A percentile compares a stretch with the other conserved stretches of the same genome.
These are phyloP conservation scores for Pogonomyrmex barbatus DNA, from an alignment of 1,140 invertebrate species.

Conservation along the genomic window DNA sequence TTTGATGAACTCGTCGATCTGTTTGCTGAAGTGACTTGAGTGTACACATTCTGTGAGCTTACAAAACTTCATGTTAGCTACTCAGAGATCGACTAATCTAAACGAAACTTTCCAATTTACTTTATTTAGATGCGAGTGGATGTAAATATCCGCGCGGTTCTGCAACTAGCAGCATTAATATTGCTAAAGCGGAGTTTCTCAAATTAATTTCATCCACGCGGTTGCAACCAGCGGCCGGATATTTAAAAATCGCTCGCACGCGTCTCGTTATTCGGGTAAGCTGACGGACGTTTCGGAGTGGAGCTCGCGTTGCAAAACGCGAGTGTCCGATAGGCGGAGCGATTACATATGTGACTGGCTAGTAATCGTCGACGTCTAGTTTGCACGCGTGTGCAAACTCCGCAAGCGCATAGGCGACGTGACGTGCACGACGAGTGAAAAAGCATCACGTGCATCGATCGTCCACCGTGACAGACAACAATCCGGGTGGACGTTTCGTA, in stretches of 20 bases:
- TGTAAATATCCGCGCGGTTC: not conserved
- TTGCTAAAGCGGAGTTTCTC: not conserved
- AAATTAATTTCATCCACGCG: slow-evolving; percentile 4
- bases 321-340: not conserved
- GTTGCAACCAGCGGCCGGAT: not conserved
- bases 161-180: slow-evolving; percentile 1
- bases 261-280: not conserved
- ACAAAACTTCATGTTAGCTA: slow-evolving; percentile 4
- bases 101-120: slow-evolving; percentile 10
- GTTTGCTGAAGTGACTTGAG: not conserved
- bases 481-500: not conserved
- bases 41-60: not conserved
- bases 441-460: slow-evolving; percentile 62
- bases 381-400: slow-evolving; percentile 15
- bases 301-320: slow-evolving; percentile 35
- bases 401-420: not conserved
- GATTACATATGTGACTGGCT: slow-evolving; percentile 4
- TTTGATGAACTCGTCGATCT: not conserved
- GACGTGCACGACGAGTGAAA: slow-evolving; percentile 41
- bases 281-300: not conserved
- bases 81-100: too few species aligned
- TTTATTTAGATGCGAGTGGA: not conserved
- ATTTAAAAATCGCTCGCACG: not conserved
- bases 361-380: slow-evolving; percentile 41
- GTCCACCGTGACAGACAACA: slow-evolving; percentile 42